Conservation (phyloP, 2,113 vertebrate species). For the Hippocampus comes region DNA sequence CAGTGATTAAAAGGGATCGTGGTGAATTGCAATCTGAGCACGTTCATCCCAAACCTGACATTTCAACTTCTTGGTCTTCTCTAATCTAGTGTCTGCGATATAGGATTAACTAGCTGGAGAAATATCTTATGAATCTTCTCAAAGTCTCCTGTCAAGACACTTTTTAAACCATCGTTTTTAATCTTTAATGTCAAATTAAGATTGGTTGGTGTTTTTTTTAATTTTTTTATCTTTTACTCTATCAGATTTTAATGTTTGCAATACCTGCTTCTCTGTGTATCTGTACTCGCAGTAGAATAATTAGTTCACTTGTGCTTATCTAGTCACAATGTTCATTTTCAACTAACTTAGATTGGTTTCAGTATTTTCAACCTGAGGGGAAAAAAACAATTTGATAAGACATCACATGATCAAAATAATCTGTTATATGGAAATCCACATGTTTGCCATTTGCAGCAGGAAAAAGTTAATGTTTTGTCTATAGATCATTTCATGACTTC, state of each 20-base stretch:
- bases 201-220: conserved; percentile 9
- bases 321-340: neutral
- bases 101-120: conserved; percentile 32
- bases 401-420: neutral
- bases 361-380: neutral
- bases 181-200: conserved; percentile 3
- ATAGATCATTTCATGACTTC: too few relatives aligned
- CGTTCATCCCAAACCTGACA: conserved; percentile 59
- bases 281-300: neutral
- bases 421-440: neutral
- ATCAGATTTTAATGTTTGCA: neutral
- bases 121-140: conserved; percentile 25
- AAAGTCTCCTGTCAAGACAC: neutral
- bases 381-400: neutral
- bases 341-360: neutral
- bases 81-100: conserved; percentile 43
- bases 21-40: conserved; percentile 60
- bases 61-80: conserved; percentile 54
- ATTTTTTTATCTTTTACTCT: conserved; percentile 8
- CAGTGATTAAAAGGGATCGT: conserved; percentile 50
- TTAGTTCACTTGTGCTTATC: neutral
- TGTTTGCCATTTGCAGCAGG: too few relatives aligned
- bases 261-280: neutral
- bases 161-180: conserved; percentile 7
- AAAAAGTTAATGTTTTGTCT: too few relatives aligned